Percentiles rank a stretch among this genome's conserved stretches.
Conservation (phyloP, 2,113 vertebrate genomes). For the Cettia cetti region DNA sequence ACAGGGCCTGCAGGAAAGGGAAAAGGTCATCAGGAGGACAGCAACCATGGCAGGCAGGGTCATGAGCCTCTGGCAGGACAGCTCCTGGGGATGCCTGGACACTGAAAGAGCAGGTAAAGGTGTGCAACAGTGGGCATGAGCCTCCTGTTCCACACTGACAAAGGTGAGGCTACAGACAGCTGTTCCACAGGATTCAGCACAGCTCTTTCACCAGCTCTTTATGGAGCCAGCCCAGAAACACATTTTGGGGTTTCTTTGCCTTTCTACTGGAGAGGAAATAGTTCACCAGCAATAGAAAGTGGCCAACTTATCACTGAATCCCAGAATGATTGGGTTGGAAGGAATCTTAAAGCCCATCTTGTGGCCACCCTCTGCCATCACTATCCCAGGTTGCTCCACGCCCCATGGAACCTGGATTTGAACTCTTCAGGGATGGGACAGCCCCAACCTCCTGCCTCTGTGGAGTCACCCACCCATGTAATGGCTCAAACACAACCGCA, state of each 20-base stretch:
- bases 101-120: background rate
- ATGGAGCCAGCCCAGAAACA: background rate
- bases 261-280: background rate
- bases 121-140: accelerated
- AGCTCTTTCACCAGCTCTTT: background rate
- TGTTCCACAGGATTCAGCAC: background rate
- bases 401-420: background rate
- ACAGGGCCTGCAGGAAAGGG: conserved; percentile 76
- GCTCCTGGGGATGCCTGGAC: background rate
- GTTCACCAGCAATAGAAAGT: background rate
- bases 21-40: background rate
- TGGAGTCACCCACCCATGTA: accelerated
- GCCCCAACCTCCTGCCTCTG: background rate
- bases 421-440: background rate
- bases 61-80: background rate
- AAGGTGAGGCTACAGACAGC: background rate
- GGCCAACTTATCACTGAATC: background rate
- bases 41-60: accelerated
- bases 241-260: background rate
- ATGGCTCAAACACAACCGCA: background rate
- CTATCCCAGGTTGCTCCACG: background rate
- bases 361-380: background rate
- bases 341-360: background rate
- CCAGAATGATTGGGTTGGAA: background rate
- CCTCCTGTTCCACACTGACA: background rate